These are phyloP conservation scores for Tenodera sinensis DNA, from an alignment of 2,888 invertebrate genomes.

Conservation along the genomic window DNA sequence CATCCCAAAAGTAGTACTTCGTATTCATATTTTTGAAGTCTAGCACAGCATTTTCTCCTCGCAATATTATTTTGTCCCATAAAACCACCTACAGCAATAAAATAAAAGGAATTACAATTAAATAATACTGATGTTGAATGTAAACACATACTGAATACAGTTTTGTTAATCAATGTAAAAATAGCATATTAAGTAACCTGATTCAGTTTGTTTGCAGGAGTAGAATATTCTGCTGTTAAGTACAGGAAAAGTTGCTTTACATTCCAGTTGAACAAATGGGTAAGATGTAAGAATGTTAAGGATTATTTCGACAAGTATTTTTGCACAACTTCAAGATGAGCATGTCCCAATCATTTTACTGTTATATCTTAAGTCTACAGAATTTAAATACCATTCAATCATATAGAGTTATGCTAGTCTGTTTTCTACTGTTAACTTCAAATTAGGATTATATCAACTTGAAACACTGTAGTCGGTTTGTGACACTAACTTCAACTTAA, in stretches of 20 bases:
- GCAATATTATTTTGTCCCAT: slow-evolving; percentile 96
- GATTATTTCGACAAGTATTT: neutral
- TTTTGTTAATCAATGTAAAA: neutral
- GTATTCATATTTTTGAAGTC: slow-evolving; percentile 93
- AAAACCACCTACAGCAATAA: slow-evolving; percentile 70
- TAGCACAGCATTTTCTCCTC: slow-evolving; percentile 90
- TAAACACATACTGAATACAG: too few relatives aligned
- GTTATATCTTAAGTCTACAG: too few relatives aligned
- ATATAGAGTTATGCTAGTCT: too few relatives aligned
- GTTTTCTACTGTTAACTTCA: too few relatives aligned
- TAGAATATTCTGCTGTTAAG: slow-evolving; percentile 92
- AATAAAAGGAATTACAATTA: neutral
- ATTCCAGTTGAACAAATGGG: slow-evolving; percentile 97
- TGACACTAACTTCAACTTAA: too few relatives aligned
- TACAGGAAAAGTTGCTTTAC: slow-evolving; percentile 97
- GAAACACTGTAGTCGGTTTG: too few relatives aligned
- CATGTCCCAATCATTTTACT: too few relatives aligned
- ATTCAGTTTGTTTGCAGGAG: slow-evolving; percentile 80
- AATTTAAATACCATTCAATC: too few relatives aligned
- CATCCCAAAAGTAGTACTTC: slow-evolving; percentile 99
- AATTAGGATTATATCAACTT: too few relatives aligned
- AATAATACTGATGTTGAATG: too few relatives aligned
- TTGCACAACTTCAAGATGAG: too few relatives aligned
- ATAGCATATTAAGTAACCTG: slow-evolving; percentile 51
- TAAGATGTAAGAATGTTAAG: slow-evolving; percentile 53